A percentile compares a stretch with the other conserved stretches of the same genome.
Evolutionary conservation across 2,797 vertebrate species (phyloP).

Genomic region (Argyrosomus regius): DNA sequence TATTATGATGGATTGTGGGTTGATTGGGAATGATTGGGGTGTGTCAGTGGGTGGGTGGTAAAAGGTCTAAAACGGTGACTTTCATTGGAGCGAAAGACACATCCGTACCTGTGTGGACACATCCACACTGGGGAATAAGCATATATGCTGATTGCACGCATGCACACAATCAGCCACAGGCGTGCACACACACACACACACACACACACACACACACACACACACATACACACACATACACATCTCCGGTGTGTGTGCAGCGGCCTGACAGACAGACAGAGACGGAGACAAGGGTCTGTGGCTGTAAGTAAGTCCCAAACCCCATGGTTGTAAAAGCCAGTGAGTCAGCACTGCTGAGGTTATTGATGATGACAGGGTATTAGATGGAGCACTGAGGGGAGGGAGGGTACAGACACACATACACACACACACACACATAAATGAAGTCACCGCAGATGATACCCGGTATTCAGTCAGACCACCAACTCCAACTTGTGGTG

Average conservation of each 20-base stretch:
- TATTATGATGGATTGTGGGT: slow-evolving; percentile 69
- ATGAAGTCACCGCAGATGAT: slow-evolving; percentile 67
- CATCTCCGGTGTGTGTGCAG: slow-evolving; percentile 17
- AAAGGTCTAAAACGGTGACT: slow-evolving; percentile 35
- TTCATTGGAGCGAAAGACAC: slow-evolving; percentile 20
- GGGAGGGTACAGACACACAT: slow-evolving; percentile 46
- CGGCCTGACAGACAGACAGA: slow-evolving; percentile 65
- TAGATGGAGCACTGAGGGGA: slow-evolving; percentile 74
- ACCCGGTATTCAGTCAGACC: slow-evolving; percentile 72
- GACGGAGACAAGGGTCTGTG: slow-evolving; percentile 77
- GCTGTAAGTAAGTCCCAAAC: slow-evolving; percentile 78
- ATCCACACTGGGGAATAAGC: background rate
- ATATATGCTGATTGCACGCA: slow-evolving; percentile 10
- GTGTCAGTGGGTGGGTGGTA: slow-evolving; percentile 46
- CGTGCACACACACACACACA: background rate
- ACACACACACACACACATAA: slow-evolving; percentile 49
- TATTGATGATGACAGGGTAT: slow-evolving; percentile 86
- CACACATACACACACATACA: slow-evolving; percentile 25
- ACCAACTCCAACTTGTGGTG: slow-evolving; percentile 66
- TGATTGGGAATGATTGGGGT: slow-evolving; percentile 49
- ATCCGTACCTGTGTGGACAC: slow-evolving; percentile 44
- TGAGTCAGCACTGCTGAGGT: slow-evolving; percentile 83
- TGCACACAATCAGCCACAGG: slow-evolving; percentile 15
- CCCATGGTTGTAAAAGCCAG: slow-evolving; percentile 78
- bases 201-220: slow-evolving; percentile 11